Percentiles rank a stretch among this genome's conserved stretches.
These are phyloP conservation scores for Acanthosepion pharaonis DNA, from an alignment of 2,888 invertebrate species.

Conservation along the genomic window DNA sequence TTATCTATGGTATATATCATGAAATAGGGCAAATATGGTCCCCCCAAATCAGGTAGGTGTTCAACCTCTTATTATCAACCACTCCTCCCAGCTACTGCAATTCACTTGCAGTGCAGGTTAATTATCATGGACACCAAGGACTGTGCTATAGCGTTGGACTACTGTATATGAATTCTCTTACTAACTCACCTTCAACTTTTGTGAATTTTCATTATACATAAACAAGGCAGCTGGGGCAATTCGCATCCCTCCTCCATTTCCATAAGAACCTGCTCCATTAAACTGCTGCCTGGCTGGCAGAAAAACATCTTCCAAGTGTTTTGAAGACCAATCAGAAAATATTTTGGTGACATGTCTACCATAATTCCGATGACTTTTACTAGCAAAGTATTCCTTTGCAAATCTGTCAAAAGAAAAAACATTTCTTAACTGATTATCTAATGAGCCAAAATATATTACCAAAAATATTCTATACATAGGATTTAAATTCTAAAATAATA, in stretches of 20 bases:
- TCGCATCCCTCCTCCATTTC: constrained; percentile 87
- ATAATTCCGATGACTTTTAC: constrained; percentile 81
- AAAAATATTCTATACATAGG: too few species aligned
- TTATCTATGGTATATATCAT: too few species aligned
- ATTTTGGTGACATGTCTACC: constrained; percentile 78
- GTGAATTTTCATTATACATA: constrained; percentile 57
- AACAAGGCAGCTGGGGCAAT: constrained; percentile 81
- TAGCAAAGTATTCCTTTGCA: constrained; percentile 79
- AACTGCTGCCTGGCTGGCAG: constrained; percentile 82
- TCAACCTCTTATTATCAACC: too few species aligned
- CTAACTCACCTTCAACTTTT: constrained; percentile 58
- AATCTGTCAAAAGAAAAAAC: constrained; percentile 75
- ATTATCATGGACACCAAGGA: too few species aligned
- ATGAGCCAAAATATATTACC: not conserved
- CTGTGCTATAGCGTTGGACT: too few species aligned
- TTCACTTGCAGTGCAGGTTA: too few species aligned
- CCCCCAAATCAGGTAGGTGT: too few species aligned
- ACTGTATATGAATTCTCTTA: not conserved
- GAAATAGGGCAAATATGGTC: too few species aligned
- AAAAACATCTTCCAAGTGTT: constrained; percentile 78
- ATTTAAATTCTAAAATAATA: too few species aligned
- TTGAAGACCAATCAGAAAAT: constrained; percentile 64
- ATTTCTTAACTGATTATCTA: not conserved
- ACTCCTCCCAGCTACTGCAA: too few species aligned
- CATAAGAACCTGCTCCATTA: constrained; percentile 82